A percentile compares a stretch with the other conserved stretches of the same genome.
Conservation (phyloP, 2,113 vertebrate genomes). For the Syngnathus scovelli region DNA sequence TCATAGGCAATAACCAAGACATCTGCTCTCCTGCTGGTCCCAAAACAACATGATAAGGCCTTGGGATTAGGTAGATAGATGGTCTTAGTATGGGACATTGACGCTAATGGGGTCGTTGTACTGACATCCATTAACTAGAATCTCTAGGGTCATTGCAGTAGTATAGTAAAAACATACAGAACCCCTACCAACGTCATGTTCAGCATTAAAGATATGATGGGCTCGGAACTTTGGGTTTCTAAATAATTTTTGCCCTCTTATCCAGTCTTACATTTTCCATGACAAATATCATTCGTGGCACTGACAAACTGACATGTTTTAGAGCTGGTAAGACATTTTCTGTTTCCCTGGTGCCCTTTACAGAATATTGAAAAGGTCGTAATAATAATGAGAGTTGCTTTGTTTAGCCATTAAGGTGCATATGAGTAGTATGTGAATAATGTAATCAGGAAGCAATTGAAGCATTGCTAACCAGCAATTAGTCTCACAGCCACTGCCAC, state of each 20-base stretch:
- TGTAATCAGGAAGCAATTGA: constrained; percentile 61
- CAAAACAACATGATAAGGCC: constrained; percentile 37
- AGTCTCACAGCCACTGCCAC: constrained; percentile 27
- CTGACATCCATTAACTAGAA: constrained; percentile 26
- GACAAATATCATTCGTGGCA: neutral
- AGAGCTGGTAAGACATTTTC: neutral
- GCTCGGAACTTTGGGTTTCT: too few relatives aligned
- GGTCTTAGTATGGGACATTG: constrained; percentile 19
- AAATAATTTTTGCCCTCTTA: neutral
- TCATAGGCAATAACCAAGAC: constrained; percentile 43
- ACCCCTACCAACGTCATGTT: neutral
- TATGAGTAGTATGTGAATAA: constrained; percentile 48
- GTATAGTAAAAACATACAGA: neutral
- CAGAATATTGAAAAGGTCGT: too few relatives aligned
- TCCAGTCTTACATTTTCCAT: neutral
- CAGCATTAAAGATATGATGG: too few relatives aligned
- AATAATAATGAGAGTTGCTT: constrained; percentile 41
- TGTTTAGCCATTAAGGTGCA: constrained; percentile 38
- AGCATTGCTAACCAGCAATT: constrained; percentile 52
- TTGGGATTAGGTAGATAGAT: constrained; percentile 42
- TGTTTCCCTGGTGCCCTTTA: neutral
- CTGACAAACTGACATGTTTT: neutral
- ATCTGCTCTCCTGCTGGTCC: constrained; percentile 41
- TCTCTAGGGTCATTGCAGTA: constrained; percentile 7
- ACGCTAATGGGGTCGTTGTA: constrained; percentile 33